Evolutionary conservation across 2,113 vertebrate species (phyloP), one percentile per base, ranked within the genome.

Genomic region (Sinosuthora webbiana): DNA sequence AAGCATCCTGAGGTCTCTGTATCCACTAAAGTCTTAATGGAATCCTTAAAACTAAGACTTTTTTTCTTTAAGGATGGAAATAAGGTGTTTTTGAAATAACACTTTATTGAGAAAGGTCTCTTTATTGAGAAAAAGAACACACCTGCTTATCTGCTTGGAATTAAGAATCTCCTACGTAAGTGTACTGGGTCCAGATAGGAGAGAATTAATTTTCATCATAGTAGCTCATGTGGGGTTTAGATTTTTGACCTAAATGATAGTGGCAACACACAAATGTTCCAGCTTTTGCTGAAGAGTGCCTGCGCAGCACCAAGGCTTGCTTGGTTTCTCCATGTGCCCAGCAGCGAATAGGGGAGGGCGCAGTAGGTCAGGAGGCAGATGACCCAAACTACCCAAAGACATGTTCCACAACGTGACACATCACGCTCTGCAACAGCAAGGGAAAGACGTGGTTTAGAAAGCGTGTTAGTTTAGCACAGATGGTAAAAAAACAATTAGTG

Each of bases 341-440:
- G 1, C 33, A 78, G 25, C 5, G 10, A 67, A 60, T 1, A 77
- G 30, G 11, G 5, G 14, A 84, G 15, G 15, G 20, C 0, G 0
- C 28, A 76, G 15, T 2, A 73, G 30, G 4, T 27, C 60, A 41
- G 23, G 23, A 65, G 70, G 52, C 45, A 70, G 28, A 83, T n/a
- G 67, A 86, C 24, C n/a, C 60, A 64, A 41, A 74, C 13, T 56
- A 74, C 74, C 10, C 9, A 35, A 77, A 74, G 37, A 49, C 15
- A 31, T 21, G 10, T 44, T 57, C 31, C 70, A 39, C 31, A 60
- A 22, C 9, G 10, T 39, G 24, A 27, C 21, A 44, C 24, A 57
- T 28, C 69, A n/a, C 21, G 35, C 20, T 50, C 41, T 45, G 41
- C 50, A 69, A n/a, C 17, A 76, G 25, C 45, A 80, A 16, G 10